Base-by-base conservation (phyloP, 2,888 invertebrate species). In the Trissoscelio sp. region DNA sequence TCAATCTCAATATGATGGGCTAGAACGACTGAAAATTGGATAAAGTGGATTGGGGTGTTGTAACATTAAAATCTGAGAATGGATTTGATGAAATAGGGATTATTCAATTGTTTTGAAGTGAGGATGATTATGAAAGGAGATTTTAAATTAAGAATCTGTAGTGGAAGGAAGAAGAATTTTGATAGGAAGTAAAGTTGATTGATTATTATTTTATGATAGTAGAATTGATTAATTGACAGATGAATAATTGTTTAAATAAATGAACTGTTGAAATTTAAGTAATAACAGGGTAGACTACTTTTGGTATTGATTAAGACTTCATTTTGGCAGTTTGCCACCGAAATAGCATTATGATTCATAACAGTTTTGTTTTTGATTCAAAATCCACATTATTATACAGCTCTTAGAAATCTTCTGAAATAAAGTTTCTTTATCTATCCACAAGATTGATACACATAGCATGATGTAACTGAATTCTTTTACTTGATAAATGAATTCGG, bases 361-460 rank as follows among this genome's bases (percentile, higher is more conserved):
- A 37, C 20, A 57, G 11, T 34, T 57, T 34, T 57, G 34, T 57
- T 57, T 57, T 57, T 57, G 16, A 57, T 28, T 3, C 55, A 31
- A 9, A 31, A 31, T 31, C 31, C 4, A 31, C 7, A 31, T 31
- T 31, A 6, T 31, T 11, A 37, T 37, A 9, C n/a, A 2, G 2
- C 11, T 2, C 9, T 34, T 11, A 11, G 34, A 16, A 58, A 39
- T 58, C n/a, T 2, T 16, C 12, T 51, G 5, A 24, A 51, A 4
- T 51, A n/a, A 51, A 12, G 51, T 51, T 51, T n/a, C 24, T 2
- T n/a, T n/a, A n/a, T 51, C 11, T 2, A 11, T 3, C 34, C 9
- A 34, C 9, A 6, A 11, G 2, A 34, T 9, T 9, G 5, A 11
- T 34, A 34, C 34, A 9, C 9, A 11, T 11, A 48, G 20, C 20